Conservation (phyloP, 2,888 invertebrate species). For the Gymnocheta viridis region DNA sequence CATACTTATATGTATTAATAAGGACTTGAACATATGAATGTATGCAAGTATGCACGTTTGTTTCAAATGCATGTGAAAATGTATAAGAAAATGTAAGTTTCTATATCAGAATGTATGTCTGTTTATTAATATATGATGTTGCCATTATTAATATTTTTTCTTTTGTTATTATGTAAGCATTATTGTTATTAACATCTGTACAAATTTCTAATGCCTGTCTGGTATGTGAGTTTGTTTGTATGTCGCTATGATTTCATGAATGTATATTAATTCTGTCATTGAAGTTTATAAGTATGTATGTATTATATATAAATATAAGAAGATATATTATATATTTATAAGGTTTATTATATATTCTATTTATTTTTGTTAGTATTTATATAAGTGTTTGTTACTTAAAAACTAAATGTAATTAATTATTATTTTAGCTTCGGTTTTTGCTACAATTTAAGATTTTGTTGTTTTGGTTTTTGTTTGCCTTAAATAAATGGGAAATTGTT, state of each 20-base stretch:
- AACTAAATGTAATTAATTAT: conserved; percentile 13
- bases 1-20: too few species aligned
- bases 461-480: background rate
- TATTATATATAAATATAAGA: background rate
- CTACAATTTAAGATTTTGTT: background rate
- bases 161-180: too few species aligned
- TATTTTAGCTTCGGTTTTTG: background rate
- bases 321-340: background rate
- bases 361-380: background rate
- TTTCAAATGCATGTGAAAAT: too few species aligned
- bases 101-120: background rate
- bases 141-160: background rate
- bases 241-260: background rate
- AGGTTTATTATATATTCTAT: background rate
- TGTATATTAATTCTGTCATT: background rate
- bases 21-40: too few species aligned
- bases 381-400: conserved; percentile 18
- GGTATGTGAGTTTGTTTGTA: background rate
- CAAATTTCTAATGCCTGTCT: background rate
- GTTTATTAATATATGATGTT: background rate
- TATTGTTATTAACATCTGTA: background rate
- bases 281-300: background rate
- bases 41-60: too few species aligned
- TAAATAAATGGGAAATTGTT: background rate
- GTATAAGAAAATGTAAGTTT: too few species aligned